Conservation (phyloP, 2,797 vertebrate species). For the Potorous gilbertii region DNA sequence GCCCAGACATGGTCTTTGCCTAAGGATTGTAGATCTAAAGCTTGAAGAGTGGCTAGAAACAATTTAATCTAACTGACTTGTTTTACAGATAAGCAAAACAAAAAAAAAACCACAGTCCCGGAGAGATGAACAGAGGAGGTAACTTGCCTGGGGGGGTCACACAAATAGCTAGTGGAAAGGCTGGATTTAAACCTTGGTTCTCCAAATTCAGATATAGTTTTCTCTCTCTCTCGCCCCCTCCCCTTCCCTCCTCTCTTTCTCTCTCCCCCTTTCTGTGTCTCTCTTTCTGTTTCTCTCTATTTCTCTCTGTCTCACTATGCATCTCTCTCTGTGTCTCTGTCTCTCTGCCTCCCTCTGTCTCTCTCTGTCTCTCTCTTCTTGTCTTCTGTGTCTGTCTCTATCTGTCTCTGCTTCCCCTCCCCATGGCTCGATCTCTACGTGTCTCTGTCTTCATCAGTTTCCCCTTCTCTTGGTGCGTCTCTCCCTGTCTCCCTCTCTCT, state of each 20-base stretch:
- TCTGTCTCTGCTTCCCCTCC: not conserved
- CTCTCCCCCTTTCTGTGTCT: not conserved
- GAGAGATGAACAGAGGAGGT: not conserved
- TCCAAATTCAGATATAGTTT: not conserved
- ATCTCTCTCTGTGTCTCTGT: no score
- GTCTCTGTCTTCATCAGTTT: no score
- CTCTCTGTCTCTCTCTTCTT: not conserved
- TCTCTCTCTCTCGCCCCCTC: not conserved
- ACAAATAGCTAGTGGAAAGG: not conserved
- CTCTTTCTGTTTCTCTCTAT: not conserved
- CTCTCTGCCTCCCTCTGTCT: no score
- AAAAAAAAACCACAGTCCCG: not conserved
- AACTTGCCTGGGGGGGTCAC: not conserved
- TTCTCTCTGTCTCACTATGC: no score
- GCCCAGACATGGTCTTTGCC: not conserved
- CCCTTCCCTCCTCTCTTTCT: not conserved
- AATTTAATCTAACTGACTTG: not conserved
- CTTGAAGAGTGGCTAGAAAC: not conserved
- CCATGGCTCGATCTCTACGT: no score
- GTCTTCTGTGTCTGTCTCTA: not conserved
- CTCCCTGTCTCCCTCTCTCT: not conserved
- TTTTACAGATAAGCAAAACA: not conserved
- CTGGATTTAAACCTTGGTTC: not conserved
- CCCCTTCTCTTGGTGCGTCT: no score
- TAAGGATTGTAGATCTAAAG: not conserved